Percentiles rank a stretch among this genome's conserved stretches.
These are phyloP conservation scores for Orius insidiosus DNA, from an alignment of 1,140 invertebrate species.

Conservation along the genomic window DNA sequence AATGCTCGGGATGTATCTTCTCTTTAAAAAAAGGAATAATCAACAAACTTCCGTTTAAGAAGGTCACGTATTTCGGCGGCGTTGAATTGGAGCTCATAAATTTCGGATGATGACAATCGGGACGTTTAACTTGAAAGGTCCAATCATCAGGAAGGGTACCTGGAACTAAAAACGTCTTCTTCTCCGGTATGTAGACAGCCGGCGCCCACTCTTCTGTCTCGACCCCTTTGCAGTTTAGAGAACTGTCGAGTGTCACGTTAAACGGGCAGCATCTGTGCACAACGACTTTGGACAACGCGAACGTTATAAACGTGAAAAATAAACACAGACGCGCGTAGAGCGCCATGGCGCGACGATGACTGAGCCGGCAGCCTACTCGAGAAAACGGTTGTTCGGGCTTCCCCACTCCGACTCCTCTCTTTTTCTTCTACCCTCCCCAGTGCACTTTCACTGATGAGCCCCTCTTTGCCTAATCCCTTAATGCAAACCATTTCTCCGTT, in stretches of 20 bases:
- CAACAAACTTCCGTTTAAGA: conserved; percentile 36
- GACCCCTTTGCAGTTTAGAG: conserved; percentile 15
- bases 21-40: conserved; percentile 18
- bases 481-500: too few species aligned
- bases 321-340: neutral
- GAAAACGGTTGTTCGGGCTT: too few species aligned
- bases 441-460: too few species aligned
- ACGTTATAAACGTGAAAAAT: neutral
- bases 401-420: too few species aligned
- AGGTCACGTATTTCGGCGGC: conserved; percentile 25
- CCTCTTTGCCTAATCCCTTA: too few species aligned
- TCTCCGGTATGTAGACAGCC: conserved; percentile 31
- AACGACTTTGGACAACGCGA: conserved; percentile 21
- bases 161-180: conserved; percentile 22
- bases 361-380: too few species aligned
- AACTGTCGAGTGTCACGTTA: conserved; percentile 25
- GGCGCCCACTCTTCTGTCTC: conserved; percentile 27
- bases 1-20: conserved; percentile 26
- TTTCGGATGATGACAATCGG: conserved; percentile 25
- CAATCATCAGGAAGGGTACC: conserved; percentile 29
- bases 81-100: conserved; percentile 9
- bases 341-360: too few species aligned
- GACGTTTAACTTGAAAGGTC: conserved; percentile 24
- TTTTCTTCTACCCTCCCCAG: too few species aligned
- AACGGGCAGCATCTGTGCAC: conserved; percentile 32